Base-by-base conservation (phyloP, 23 tunicate genomes). In the Trididemnum nubilum region DNA sequence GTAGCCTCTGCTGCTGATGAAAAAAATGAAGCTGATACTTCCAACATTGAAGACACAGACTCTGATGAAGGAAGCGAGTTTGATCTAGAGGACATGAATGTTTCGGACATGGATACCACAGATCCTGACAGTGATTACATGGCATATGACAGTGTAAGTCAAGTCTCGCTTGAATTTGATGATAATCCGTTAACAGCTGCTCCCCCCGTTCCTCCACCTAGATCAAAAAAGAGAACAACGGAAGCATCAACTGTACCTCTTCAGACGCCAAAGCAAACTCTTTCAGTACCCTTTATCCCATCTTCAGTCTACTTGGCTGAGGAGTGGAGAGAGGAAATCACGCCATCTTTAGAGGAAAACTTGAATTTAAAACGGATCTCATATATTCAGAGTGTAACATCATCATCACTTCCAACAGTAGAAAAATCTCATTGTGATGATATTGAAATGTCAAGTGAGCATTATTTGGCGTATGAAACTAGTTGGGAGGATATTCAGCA, bases 401-500 rank as follows among this genome's bases (percentile, higher is more conserved):
- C n/a, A n/a, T n/a, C n/a, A n/a, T n/a, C n/a, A n/a, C n/a, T n/a
- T n/a, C n/a, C n/a, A n/a, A n/a, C n/a, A n/a, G n/a, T n/a, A n/a
- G n/a, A n/a, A n/a, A n/a, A n/a, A n/a, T n/a, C n/a, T n/a, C n/a
- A n/a, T n/a, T n/a, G n/a, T n/a, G n/a, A n/a, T n/a, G n/a, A n/a
- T n/a, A n/a, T n/a, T n/a, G n/a, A n/a, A n/a, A n/a, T n/a, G n/a
- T n/a, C n/a, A n/a, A n/a, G n/a, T n/a, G n/a, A n/a, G n/a, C n/a
- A n/a, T n/a, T n/a, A n/a, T n/a, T 44, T 44, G 15, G 9, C 54
- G 26, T 78, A 65, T 71, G 90, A 85, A 26, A 19, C 72, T 0
- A 79, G 81, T 52, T 85, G 90, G 90, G 90, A 85, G n/a, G 83
- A 78, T 4, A 44, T 78, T 19, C 90, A 85, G 44, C 60, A 69